Base-by-base conservation (phyloP, 2,797 vertebrate species). In the Sebastes cheni region DNA sequence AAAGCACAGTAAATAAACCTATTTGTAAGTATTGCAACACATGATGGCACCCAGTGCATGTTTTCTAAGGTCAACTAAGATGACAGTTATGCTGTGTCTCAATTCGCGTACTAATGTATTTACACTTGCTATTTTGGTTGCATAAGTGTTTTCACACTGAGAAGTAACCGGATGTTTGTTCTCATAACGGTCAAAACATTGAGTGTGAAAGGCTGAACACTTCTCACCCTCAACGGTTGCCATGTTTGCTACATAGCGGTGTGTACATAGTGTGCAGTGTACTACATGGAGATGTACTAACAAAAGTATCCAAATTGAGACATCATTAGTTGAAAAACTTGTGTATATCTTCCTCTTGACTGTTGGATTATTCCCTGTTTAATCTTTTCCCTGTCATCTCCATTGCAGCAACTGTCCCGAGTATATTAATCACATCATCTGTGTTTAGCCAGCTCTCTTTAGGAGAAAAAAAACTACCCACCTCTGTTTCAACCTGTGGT, bases 1-100 rank as follows among this genome's bases (percentile, higher is more conserved):
- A 2, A 23, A 55, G 0, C 1, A 25, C 12, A 0, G 23, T 56
- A 25, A 13, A 56, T 25, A 16, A 0, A 56, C 0, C 0, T 13
- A 25, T 56, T 56, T 25, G 22, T 25, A 55, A 55, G 54, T 55
- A 55, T 55, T 55, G 52, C 52, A 23, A 23, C 0, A 6, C 1
- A 12, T 23, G 22, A 55, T 13, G 12, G 1, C 54, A 56, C 54
- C 2, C n/a, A 55, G 54, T 55, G 55, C 22, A 25, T 55, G n/a
- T 23, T 55, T 55, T 55, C n/a, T 55, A 55, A 55, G 54, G 11
- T 55, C 54, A 12, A 55, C 22, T 11, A 23, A 5, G 54, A 22
- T 11, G 9, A 55, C 10, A 50, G 46, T 4, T 50, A 20, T 20
- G 46, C 3, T 50, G 46, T 20, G 18, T 50, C 18, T 50, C 46